Base-by-base conservation (phyloP, 2,113 vertebrate species). In the Rynchops niger region DNA sequence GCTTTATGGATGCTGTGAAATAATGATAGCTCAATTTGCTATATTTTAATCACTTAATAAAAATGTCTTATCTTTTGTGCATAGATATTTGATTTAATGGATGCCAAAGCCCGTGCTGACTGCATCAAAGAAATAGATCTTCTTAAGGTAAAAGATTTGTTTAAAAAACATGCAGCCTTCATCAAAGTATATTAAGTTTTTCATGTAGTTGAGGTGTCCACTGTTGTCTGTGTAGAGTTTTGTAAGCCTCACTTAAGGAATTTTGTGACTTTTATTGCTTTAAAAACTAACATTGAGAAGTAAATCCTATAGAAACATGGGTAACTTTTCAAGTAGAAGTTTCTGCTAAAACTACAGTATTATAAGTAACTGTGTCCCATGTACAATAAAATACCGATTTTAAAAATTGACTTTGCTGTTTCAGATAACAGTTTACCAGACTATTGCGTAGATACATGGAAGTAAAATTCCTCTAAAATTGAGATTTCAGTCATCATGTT, bases 71-170 rank as follows among this genome's bases (percentile, higher is more conserved):
- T 95, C 50, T 97, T 98, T 97, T 98, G 90, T 98, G 93, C 49
- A 96, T 97, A 99, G 99, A 99, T 99, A 99, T 99, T 99, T 98
- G 99, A 99, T 98, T 99, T 99, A 98, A 99, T 99, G 99, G 99
- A 99, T 98, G 99, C 99, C 98, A 99, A 99, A 98, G 99, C 99
- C 96, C 99, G 99, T 98, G 99, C 99, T 98, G 99, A 99, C 98
- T 99, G 99, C 98, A 99, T 99, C 98, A 99, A 99, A 99, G 99
- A 99, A 98, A 99, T 99, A 98, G 99, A 99, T 98, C 99, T 99
- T 98, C 99, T 99, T 95, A 99, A 99, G 99, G 99, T 99, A 99
- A 99, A 59, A 93, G 20, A 65, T 18, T 74, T 84, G n/a, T 61
- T 91, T 38, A 63, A 79, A 70, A 83, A 50, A 73, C 50, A 13